These are phyloP conservation scores for Betta splendens DNA, from an alignment of 2,797 vertebrate genomes.

Conservation along the genomic window DNA sequence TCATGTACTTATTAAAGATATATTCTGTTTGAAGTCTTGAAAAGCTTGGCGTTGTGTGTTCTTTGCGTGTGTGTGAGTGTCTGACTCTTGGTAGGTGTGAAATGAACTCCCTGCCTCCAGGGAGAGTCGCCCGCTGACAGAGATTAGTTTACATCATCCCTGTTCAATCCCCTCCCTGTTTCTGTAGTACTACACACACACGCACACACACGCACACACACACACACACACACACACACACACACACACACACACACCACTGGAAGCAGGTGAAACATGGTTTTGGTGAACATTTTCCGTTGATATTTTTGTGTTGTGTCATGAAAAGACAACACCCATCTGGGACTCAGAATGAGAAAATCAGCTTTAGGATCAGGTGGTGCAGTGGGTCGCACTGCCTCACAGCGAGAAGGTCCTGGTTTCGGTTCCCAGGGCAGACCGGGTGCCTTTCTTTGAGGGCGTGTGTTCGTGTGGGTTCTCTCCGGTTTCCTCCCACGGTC, in stretches of 20 bases:
- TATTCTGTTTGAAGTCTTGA: conserved; percentile 39
- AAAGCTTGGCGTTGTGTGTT: conserved; percentile 29
- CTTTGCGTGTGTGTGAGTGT: conserved; percentile 6
- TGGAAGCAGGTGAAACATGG: conserved; percentile 14
- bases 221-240: conserved; percentile 26
- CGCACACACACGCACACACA: conserved; percentile 16
- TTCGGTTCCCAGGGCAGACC: too few species aligned
- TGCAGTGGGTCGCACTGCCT: too few species aligned
- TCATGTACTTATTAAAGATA: conserved; percentile 30
- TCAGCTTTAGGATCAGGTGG: conserved; percentile 27
- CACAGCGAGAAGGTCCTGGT: too few species aligned
- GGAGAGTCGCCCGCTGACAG: conserved; percentile 63
- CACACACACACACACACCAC: conserved; percentile 22
- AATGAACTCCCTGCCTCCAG: conserved; percentile 61
- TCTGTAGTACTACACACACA: conserved; percentile 29
- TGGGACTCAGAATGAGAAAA: conserved; percentile 27
- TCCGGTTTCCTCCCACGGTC: too few species aligned
- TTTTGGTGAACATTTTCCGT: conserved; percentile 37
- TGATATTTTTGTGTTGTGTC: conserved; percentile 45
- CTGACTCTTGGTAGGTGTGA: conserved; percentile 28
- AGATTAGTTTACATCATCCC: conserved; percentile 71
- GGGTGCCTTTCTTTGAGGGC: too few species aligned
- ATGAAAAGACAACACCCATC: conserved; percentile 31
- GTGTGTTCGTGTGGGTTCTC: too few species aligned
- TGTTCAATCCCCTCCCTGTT: conserved; percentile 61